Evolutionary conservation across 2,888 invertebrate species (phyloP).

Genomic region (Onthophagus sagittarius): DNA sequence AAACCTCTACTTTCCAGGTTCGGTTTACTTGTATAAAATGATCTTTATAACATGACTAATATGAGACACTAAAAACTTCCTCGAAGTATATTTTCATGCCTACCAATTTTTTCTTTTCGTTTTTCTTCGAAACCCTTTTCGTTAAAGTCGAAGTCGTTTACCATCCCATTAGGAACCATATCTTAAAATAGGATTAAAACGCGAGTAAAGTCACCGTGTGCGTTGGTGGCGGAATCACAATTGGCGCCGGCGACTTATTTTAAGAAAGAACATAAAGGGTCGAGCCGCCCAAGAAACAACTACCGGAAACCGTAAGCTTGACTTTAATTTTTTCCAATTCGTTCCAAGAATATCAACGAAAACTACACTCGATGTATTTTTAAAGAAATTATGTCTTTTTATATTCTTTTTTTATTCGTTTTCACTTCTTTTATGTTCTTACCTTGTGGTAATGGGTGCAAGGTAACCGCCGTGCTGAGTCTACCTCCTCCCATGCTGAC

Average conservation of each 20-base stretch:
- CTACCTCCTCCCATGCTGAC: slow-evolving; percentile 88
- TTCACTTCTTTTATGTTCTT: slow-evolving; percentile 26
- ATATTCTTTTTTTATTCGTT: neutral
- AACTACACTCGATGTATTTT: too few species aligned
- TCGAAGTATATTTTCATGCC: too few species aligned
- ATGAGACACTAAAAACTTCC: too few species aligned
- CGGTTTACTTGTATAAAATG: too few species aligned
- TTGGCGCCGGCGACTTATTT: neutral
- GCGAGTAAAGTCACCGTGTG: neutral
- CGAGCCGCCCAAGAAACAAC: neutral
- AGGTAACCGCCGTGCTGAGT: slow-evolving; percentile 86
- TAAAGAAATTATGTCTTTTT: neutral
- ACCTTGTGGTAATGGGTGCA: slow-evolving; percentile 89
- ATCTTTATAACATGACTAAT: too few species aligned
- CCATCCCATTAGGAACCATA: neutral
- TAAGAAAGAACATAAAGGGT: neutral
- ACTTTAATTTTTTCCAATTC: neutral
- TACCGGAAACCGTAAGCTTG: neutral
- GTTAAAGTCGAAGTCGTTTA: neutral
- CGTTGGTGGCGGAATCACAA: neutral
- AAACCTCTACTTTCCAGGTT: too few species aligned
- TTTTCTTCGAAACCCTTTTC: neutral
- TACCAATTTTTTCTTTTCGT: too few species aligned
- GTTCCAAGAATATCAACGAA: neutral
- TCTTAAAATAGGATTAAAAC: neutral